Evolutionary conservation across 2,797 vertebrate species (phyloP), one percentile per base, ranked within the genome.

Genomic region (Oreochromis grahami): DNA sequence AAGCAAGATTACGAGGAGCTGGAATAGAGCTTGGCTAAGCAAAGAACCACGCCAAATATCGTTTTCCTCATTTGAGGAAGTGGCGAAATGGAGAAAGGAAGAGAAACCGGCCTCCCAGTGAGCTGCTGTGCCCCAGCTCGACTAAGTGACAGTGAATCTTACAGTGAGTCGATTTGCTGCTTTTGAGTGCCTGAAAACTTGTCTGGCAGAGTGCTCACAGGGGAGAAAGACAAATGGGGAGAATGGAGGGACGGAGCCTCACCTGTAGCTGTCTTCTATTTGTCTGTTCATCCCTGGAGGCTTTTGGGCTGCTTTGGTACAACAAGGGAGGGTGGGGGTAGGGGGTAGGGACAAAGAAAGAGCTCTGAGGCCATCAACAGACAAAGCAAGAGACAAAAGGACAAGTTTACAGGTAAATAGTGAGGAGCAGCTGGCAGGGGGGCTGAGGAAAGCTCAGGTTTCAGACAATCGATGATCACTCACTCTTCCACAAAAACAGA

Each of bases 391-490:
- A 83, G 85, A 86, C 89, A 77, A 93, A 84, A 92, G 90, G 91
- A 94, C 81, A 90, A 83, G 92, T 94, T 95, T 91, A 93, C 93
- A 94, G 94, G 94, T 95, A 94, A 95, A 94, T 55, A 93, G 85
- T 87, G 86, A 92, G 92, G 77, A 91, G 93, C 89, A 90, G 91
- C 89, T 90, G 92, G 85, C 85, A 84, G 78, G 60, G 85, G 86
- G 34, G 89, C 86, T 4, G 82, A 91, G 84, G 77, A 34, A 11
- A 84, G 85, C 85, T 93, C 52, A 13, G 78, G 88, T 94, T 94
- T 93, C 89, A 89, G 87, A 85, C 87, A 82, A 90, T 88, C 84
- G 87, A 91, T 88, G 86, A 83, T 74, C 74, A 34, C 70, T 78
- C 56, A 65, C 80, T 81, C 79, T 86, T 85, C 26, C 76, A 52